These are phyloP conservation scores for Antheraea assamensis DNA, from an alignment of 2,888 invertebrate genomes.

Conservation along the genomic window DNA sequence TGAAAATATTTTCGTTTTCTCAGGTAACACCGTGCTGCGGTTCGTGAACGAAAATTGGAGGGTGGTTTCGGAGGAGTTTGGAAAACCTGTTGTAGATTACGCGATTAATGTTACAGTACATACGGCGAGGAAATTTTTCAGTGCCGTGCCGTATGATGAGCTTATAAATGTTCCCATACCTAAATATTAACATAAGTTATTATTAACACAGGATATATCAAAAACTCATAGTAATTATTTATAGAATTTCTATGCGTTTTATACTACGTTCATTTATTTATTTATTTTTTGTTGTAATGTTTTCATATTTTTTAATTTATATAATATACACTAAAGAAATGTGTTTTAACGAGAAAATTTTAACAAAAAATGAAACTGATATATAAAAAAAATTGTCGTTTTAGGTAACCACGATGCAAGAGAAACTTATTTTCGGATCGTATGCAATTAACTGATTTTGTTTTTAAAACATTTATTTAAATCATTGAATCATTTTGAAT, in stretches of 20 bases:
- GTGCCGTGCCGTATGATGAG: slow-evolving; percentile 73
- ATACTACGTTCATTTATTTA: background rate
- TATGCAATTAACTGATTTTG: too few species aligned
- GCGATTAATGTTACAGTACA: slow-evolving; percentile 72
- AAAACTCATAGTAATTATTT: background rate
- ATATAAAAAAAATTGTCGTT: too few species aligned
- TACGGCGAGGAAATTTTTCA: slow-evolving; percentile 73
- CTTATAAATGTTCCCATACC: slow-evolving; percentile 72
- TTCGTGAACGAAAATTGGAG: slow-evolving; percentile 78
- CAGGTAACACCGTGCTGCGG: slow-evolving; percentile 73
- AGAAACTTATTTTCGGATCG: too few species aligned
- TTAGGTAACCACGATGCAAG: too few species aligned
- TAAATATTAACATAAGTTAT: slow-evolving; percentile 51
- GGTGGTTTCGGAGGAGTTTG: slow-evolving; percentile 75
- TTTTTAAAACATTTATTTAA: too few species aligned
- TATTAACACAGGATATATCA: background rate
- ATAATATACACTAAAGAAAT: too few species aligned
- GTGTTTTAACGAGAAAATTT: too few species aligned
- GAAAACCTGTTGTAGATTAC: slow-evolving; percentile 74
- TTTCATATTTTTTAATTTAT: background rate
- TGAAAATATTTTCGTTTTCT: slow-evolving; percentile 31
- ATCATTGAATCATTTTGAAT: too few species aligned
- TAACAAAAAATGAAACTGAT: too few species aligned
- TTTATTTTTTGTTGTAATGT: background rate
- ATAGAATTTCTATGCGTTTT: background rate